Evolutionary conservation across 2,113 vertebrate species (phyloP), one percentile per base, ranked within the genome.

Genomic region (Pampusana beccarii): DNA sequence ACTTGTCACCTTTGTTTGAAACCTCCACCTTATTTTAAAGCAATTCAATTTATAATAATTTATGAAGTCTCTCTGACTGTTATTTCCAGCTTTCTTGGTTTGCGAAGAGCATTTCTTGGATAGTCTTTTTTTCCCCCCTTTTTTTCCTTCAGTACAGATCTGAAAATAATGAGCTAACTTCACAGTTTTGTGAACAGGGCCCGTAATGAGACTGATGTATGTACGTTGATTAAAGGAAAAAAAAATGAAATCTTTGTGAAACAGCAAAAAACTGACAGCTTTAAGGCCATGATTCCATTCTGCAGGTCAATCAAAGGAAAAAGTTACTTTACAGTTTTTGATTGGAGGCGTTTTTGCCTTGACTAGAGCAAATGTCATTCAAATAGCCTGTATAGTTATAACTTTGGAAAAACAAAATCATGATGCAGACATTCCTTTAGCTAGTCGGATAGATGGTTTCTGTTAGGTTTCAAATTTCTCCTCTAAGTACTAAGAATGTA

Each of bases 81-180:
- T 93, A 73, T 85, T 89, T 92, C 73, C 58, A 91, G 36, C 4
- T 29, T 36, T 82, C 54, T 72, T 77, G 15, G 48, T 87, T 81
- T 92, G n/a, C 82, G 77, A 87, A 93, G n/a, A 70, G 50, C 50
- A 31, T 94, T 93, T 94, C 53, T 88, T 75, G 50, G 48, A 38
- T 20, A 83, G 33, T 24, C 3, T 12, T 53, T 40, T n/a, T 19
- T 6, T 1, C 0, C 0, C 3, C 4, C 3, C 38, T 34, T n/a
- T 69, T 25, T 86, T 14, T 3, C 2, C 12, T 14, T 64, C 54
- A 18, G 25, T 71, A 42, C 44, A 75, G 26, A 46, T 80, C 72
- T 78, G 74, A 86, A 96, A 94, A 94, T 79, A 93, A 92, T 75
- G 65, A 89, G 61, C 56, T 84, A 71, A 61, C 3, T 25, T 92